Evolutionary conservation across 1,140 invertebrate species (phyloP).

Genomic region (Camponotus pennsylvanicus): DNA sequence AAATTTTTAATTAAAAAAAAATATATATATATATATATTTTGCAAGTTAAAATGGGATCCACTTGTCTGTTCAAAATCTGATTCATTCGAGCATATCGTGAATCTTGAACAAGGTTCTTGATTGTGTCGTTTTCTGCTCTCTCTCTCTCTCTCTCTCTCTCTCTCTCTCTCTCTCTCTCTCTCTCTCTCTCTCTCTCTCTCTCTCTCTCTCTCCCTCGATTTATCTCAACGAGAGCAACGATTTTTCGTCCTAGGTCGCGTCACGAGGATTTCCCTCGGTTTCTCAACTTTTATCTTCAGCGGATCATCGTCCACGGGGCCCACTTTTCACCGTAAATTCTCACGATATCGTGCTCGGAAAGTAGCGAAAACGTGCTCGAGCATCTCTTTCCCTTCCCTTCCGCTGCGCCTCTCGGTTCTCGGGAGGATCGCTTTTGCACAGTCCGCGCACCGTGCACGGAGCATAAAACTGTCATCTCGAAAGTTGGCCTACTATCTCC

Average conservation of each 20-base stretch:
- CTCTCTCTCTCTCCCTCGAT: neutral
- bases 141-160: neutral
- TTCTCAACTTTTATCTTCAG: slow-evolving; percentile 65
- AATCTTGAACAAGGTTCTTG: neutral
- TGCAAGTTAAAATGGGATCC: neutral
- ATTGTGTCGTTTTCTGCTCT: neutral
- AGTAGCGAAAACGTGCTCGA: slow-evolving; percentile 68
- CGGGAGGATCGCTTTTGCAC: slow-evolving; percentile 64
- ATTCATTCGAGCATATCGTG: neutral
- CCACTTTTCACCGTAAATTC: slow-evolving; percentile 66
- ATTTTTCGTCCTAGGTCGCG: slow-evolving; percentile 56
- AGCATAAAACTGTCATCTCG: slow-evolving; percentile 83
- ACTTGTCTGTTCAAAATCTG: neutral
- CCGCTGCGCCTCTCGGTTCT: slow-evolving; percentile 6
- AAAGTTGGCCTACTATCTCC: slow-evolving; percentile 84
- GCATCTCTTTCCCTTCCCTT: slow-evolving; percentile 53
- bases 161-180: neutral
- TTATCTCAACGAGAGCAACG: slow-evolving; percentile 34
- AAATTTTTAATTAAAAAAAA: too few species aligned
- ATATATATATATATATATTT: too few species aligned
- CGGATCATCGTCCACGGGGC: slow-evolving; percentile 39
- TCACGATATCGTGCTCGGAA: slow-evolving; percentile 68
- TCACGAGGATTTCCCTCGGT: slow-evolving; percentile 51
- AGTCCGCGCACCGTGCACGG: slow-evolving; percentile 69
- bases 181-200: neutral